Percentiles rank a stretch among this genome's conserved stretches.
Evolutionary conservation across 2,797 vertebrate species (phyloP).

Genomic region (Lycodopsis pacificus): DNA sequence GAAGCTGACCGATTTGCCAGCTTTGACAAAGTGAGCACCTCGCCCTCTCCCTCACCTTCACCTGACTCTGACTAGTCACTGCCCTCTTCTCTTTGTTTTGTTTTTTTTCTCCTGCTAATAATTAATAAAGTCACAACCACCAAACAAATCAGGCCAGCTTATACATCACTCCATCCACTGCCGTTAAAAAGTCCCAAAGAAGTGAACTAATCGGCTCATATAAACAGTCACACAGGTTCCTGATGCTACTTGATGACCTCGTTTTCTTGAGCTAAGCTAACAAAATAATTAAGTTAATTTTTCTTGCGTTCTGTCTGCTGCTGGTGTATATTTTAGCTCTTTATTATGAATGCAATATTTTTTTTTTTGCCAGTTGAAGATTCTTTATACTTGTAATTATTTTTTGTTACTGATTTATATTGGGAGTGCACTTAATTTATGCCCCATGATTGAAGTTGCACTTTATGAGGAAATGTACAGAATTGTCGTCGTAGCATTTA

Average conservation of each 20-base stretch:
- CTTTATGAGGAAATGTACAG: constrained; percentile 46
- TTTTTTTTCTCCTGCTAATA: constrained; percentile 28
- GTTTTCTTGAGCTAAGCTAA: constrained; percentile 29
- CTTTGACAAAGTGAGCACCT: constrained; percentile 99
- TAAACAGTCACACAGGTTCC: neutral
- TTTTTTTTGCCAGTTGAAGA: constrained; percentile 49
- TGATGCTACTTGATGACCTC: constrained; percentile 13
- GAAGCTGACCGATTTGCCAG: constrained; percentile 94
- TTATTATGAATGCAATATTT: constrained; percentile 33
- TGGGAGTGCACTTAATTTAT: constrained; percentile 45
- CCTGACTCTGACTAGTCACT: constrained; percentile 76
- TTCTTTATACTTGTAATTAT: constrained; percentile 43
- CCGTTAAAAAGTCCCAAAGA: constrained; percentile 48
- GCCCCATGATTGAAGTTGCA: constrained; percentile 36
- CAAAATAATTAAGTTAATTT: constrained; percentile 33
- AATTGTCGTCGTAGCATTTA: constrained; percentile 25
- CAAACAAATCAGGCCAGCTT: constrained; percentile 63
- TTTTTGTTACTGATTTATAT: constrained; percentile 45
- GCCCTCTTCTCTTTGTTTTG: constrained; percentile 39
- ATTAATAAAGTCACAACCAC: constrained; percentile 17
- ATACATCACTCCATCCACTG: constrained; percentile 77
- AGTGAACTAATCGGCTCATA: constrained; percentile 1
- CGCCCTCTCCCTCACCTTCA: constrained; percentile 78
- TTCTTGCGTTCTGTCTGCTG: constrained; percentile 34
- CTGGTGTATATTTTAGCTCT: constrained; percentile 50